Base-by-base conservation (phyloP, 2,888 invertebrate genomes). In the Hemithea aestivaria region DNA sequence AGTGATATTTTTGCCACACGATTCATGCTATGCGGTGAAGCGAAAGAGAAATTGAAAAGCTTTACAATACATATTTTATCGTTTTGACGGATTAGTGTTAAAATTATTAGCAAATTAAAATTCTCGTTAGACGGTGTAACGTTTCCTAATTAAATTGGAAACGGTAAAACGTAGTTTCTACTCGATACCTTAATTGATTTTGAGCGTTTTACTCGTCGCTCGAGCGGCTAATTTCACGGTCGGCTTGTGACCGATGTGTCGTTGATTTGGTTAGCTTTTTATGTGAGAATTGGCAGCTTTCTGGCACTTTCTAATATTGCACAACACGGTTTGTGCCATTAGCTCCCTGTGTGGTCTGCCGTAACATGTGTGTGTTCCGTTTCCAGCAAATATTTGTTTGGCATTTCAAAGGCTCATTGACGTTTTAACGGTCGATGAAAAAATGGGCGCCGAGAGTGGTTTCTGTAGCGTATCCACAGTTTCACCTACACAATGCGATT, bases 371-470 rank as follows among this genome's bases (percentile, higher is more conserved):
- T 79, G 80, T 75, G 74, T 72, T 72, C 71, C 64, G 50, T 57
- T 60, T 53, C 60, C 51, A 58, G 66, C 71, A 77, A 80, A 84
- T 81, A 82, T 85, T 84, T 80, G 77, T 73, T 72, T 73, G 71
- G 59, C 51, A 64, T 80, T 83, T 74, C 66, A 73, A 81, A 78
- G 74, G 65, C 70, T 76, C 73, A 78, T 73, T 80, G 83, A 79
- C 69, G 66, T 70, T 79, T 73, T 67, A 75, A 77, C 73, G 65
- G 66, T 64, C 60, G 61, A 61, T 56, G 58, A 71, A 75, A 77
- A 75, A 78, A 62, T 53, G 66, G 68, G 76, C 75, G 73, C 75
- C 73, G 64, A 62, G 45, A 46, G 29, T 41, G 42, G 26, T 48
- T 56, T 48, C 48, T 48, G 53, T 49, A 56, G 53, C 33, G 33